Evolutionary conservation across 35 echinoderm and acorn worm species (phyloP).

Genomic region (Apostichopus japonicus): DNA sequence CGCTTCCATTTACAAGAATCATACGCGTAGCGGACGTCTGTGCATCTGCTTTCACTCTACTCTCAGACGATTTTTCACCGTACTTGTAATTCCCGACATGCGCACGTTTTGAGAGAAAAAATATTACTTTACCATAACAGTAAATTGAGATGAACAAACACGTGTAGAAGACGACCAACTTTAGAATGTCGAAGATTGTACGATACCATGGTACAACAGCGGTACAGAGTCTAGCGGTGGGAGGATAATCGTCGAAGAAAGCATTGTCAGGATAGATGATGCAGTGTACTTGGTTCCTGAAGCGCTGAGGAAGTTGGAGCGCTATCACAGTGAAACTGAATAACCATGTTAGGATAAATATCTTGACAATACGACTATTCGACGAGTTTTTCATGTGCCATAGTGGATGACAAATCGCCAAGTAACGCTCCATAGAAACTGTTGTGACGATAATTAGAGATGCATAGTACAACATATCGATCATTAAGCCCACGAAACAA

Average conservation of each 20-base stretch:
- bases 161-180: conserved; percentile 1
- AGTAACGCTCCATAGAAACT: not conserved
- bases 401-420: conserved; percentile 31
- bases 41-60: not conserved
- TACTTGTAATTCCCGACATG: not conserved
- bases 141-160: conserved; percentile 11
- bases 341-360: not conserved
- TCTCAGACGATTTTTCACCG: not conserved
- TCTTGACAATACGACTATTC: not conserved
- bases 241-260: not conserved
- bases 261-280: conserved; percentile 14
- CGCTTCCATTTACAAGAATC: conserved; percentile 31
- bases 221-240: not conserved
- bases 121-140: not conserved
- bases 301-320: not conserved
- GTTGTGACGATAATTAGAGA: not conserved
- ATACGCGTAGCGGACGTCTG: not conserved
- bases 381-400: not conserved
- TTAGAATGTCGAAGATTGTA: not conserved
- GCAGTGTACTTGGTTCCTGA: not conserved
- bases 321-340: not conserved
- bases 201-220: not conserved
- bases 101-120: not conserved
- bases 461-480: conserved; percentile 31
- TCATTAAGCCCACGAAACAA: not conserved